Evolutionary conservation across 1,140 invertebrate genomes (phyloP).

Genomic region (Anastrepha ludens): DNA sequence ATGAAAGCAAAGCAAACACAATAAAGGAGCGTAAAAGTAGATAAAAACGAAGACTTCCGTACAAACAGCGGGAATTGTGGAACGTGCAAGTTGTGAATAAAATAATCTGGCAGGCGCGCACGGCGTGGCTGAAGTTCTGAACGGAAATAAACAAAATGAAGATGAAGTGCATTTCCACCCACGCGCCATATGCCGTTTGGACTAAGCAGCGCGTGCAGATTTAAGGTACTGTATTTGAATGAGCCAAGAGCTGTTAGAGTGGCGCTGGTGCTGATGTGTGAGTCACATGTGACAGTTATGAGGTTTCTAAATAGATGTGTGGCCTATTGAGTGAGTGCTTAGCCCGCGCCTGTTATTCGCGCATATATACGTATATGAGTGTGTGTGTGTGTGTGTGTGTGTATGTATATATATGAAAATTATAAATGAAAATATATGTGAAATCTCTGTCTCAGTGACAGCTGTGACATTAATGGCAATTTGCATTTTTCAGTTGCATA

Average conservation of each 20-base stretch:
- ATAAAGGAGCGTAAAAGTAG: neutral
- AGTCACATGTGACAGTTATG: neutral
- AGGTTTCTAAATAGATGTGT: neutral
- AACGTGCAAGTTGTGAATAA: slow-evolving; percentile 5
- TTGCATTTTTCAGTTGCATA: neutral
- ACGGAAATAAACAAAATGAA: slow-evolving; percentile 37
- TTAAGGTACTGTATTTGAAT: neutral
- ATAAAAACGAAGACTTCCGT: neutral
- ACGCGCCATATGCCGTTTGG: neutral
- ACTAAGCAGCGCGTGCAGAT: neutral
- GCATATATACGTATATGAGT: no score
- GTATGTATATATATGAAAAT: no score
- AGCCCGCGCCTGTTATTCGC: no score
- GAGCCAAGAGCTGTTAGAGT: neutral
- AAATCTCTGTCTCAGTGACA: neutral
- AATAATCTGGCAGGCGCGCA: neutral
- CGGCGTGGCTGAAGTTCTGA: neutral
- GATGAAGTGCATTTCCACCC: slow-evolving; percentile 2
- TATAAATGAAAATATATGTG: no score
- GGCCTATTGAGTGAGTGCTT: neutral
- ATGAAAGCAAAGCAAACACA: neutral
- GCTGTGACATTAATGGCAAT: neutral
- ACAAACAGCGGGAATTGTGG: neutral
- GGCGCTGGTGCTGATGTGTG: neutral
- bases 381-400: no score